These are phyloP conservation scores for Eugnorisma glareosa DNA, from an alignment of 2,888 invertebrate genomes.

Conservation along the genomic window DNA sequence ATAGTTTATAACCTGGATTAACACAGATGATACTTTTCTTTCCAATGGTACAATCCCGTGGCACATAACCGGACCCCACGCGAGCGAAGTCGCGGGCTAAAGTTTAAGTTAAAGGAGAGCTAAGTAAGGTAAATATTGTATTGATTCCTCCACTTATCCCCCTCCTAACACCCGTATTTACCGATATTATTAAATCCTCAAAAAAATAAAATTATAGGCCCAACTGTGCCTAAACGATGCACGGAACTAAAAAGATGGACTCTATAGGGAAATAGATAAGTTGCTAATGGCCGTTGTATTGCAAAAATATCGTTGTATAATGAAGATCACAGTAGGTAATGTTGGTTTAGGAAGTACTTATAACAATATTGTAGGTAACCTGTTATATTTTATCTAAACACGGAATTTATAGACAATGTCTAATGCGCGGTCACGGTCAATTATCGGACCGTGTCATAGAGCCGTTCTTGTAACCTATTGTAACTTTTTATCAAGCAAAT, in stretches of 20 bases:
- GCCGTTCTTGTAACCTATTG: constrained; percentile 67
- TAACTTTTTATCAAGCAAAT: constrained; percentile 69
- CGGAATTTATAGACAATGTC: constrained; percentile 71
- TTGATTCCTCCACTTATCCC: background rate
- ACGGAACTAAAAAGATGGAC: background rate
- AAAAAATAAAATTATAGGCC: no score
- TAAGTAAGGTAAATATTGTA: background rate
- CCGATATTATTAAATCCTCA: background rate
- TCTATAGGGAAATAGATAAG: background rate
- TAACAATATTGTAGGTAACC: constrained; percentile 54
- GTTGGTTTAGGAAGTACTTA: constrained; percentile 51
- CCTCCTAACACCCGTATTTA: background rate
- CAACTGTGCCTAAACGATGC: background rate
- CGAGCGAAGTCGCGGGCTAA: no score
- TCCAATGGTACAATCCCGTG: no score
- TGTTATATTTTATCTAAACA: constrained; percentile 67
- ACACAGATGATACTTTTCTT: background rate
- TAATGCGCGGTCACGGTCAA: constrained; percentile 75
- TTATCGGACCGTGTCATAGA: constrained; percentile 75
- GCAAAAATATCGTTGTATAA: constrained; percentile 10
- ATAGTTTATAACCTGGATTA: no score
- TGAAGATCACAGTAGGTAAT: constrained; percentile 7
- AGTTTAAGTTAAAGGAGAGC: no score
- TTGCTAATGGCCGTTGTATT: background rate
- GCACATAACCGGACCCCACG: no score